Evolutionary conservation across 2,113 vertebrate genomes (phyloP).

Genomic region (Dicentrarchus labrax): DNA sequence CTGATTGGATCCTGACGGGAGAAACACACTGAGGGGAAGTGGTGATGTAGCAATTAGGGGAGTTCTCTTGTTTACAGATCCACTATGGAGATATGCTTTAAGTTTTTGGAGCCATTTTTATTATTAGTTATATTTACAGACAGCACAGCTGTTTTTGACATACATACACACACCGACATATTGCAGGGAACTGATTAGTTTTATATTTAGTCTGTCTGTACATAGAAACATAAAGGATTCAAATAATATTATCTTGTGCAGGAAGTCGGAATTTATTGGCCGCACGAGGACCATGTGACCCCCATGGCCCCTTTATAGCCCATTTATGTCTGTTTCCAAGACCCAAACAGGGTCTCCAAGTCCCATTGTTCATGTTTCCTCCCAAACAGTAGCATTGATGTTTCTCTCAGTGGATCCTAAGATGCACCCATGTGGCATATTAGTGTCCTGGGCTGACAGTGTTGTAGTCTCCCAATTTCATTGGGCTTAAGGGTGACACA

Average conservation of each 20-base stretch:
- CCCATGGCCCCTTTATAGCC: background rate
- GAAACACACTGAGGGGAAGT: background rate
- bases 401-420: background rate
- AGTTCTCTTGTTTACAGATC: constrained; percentile 10
- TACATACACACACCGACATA: constrained; percentile 53
- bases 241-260: constrained; percentile 53
- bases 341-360: background rate
- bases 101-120: constrained; percentile 58
- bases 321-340: background rate
- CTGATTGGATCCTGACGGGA: constrained; percentile 39
- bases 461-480: background rate
- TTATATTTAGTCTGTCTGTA: constrained; percentile 58
- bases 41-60: background rate
- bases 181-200: constrained; percentile 59
- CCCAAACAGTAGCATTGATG: constrained; percentile 20
- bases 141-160: constrained; percentile 80
- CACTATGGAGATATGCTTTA: background rate
- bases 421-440: background rate
- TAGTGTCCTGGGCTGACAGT: constrained; percentile 35
- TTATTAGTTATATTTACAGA: constrained; percentile 77
- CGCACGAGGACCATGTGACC: background rate
- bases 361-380: constrained; percentile 20
- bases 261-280: background rate
- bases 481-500: background rate
- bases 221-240: constrained; percentile 45